Evolutionary conservation across 2,113 vertebrate species (phyloP).

Genomic region (Gobius niger): DNA sequence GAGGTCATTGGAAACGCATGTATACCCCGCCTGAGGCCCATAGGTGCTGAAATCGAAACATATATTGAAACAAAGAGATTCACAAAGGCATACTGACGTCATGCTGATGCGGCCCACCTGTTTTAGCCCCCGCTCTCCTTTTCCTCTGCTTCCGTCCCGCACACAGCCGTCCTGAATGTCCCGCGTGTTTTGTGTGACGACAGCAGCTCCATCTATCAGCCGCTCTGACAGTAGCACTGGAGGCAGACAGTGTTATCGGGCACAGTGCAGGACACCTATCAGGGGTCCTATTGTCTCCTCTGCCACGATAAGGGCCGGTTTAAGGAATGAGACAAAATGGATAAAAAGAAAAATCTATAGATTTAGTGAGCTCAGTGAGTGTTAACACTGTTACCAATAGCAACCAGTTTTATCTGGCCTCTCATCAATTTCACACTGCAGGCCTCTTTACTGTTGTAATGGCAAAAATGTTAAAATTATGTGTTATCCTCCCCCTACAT

Average conservation of each 20-base stretch:
- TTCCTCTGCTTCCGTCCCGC: background rate
- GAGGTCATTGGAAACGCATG: too few species aligned
- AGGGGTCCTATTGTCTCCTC: slow-evolving; percentile 51
- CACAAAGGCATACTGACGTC: background rate
- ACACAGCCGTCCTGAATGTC: slow-evolving; percentile 50
- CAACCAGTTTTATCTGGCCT: too few species aligned
- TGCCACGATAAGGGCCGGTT: slow-evolving; percentile 39
- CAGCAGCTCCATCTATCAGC: slow-evolving; percentile 37
- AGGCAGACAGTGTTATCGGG: slow-evolving; percentile 50
- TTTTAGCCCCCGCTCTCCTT: background rate
- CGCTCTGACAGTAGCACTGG: slow-evolving; percentile 24
- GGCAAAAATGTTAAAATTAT: too few species aligned
- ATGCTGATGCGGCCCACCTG: background rate
- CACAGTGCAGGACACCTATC: slow-evolving; percentile 58
- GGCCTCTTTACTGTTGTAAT: too few species aligned
- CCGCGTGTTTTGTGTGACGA: slow-evolving; percentile 8
- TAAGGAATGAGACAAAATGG: slow-evolving; percentile 13
- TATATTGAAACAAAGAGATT: too few species aligned
- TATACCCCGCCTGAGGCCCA: too few species aligned
- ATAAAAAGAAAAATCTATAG: slow-evolving; percentile 4
- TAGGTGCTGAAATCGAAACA: too few species aligned
- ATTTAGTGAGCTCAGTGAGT: slow-evolving; percentile 10
- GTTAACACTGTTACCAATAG: background rate
- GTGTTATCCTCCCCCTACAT: too few species aligned
- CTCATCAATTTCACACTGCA: too few species aligned